These are phyloP conservation scores for Ailurus styani DNA, from an alignment of 2,113 vertebrate species.

Conservation along the genomic window DNA sequence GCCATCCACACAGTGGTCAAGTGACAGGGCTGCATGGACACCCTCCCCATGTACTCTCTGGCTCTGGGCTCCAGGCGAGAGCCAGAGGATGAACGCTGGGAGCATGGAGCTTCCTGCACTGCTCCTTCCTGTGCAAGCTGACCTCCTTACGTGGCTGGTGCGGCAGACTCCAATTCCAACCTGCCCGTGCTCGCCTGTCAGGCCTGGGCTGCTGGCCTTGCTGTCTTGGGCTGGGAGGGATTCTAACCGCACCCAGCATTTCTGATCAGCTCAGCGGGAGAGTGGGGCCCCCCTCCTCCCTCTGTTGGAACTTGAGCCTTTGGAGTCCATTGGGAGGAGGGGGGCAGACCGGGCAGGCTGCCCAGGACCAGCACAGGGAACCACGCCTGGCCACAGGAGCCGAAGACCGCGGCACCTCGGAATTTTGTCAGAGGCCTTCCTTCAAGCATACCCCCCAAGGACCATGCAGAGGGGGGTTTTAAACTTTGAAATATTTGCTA, in stretches of 20 bases:
- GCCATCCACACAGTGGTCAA: not conserved
- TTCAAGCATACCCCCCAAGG: not conserved
- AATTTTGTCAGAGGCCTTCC: not conserved
- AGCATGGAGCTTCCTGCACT: not conserved
- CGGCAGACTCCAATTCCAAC: not conserved
- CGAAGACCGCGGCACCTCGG: not conserved
- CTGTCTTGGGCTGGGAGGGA: not conserved
- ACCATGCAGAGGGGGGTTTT: not conserved
- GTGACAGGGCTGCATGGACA: not conserved
- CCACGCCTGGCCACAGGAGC: not conserved
- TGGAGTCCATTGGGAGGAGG: not conserved
- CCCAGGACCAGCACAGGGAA: not conserved
- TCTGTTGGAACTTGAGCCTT: not conserved
- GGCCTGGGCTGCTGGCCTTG: not conserved
- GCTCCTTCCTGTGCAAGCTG: not conserved
- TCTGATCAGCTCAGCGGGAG: not conserved
- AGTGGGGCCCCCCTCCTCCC: not conserved
- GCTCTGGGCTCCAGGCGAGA: accelerated
- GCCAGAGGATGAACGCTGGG: not conserved
- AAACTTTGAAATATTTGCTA: not conserved
- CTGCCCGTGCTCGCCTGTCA: not conserved
- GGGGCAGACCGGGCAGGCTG: not conserved
- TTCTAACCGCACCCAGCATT: not conserved
- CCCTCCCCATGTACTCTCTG: not conserved
- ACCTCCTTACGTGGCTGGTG: not conserved